Evolutionary conservation across 2,797 vertebrate genomes (phyloP), one percentile per base, ranked within the genome.

Genomic region (Tinamus major): DNA sequence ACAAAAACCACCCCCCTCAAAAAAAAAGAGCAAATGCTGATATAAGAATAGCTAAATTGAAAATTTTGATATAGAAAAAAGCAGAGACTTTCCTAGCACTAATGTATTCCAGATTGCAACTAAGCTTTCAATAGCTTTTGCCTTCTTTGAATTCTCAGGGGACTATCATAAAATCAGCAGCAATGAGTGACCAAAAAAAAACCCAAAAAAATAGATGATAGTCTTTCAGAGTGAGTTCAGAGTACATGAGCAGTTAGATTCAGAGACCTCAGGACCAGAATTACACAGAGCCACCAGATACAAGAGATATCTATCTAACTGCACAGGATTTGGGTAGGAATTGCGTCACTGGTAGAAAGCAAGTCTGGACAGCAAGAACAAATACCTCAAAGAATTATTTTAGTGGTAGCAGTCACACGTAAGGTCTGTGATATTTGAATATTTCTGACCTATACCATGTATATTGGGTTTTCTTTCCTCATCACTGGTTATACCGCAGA

Each of bases 211-310:
- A 79, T 3, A 46, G 18, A 78, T 26, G 33, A 44, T 18, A 62
- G 6, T 15, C 21, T 78, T 82, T 80, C 29, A 55, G 3, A 6
- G 9, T 29, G 44, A 18, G 35, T 80, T 82, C 70, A 26, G 49
- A 26, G 49, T 26, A 37, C 20, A 15, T 37, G 14, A 68, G 7
- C 26, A 0, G 0, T 6, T n/a, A 39, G 17, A 27, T 39, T 77
- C 49, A 35, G n/a, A 82, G 59, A 75, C 51, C 46, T 88, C 62
- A 44, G 23, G 68, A 71, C 33, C 56, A 81, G 27, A 69, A 37
- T 58, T 58, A 41, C 31, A 33, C 0, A 0, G 29, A 71, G 13
- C 10, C 5, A 3, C 1, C 2, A 4, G 10, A 44, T 64, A 12
- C 44, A 65, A 71, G 10, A 63, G 18, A 14, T 7, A 6, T n/a